phyloP scores from a whole-genome alignment of 2,113 vertebrate species.

The Podiceps cristatus region DNA sequence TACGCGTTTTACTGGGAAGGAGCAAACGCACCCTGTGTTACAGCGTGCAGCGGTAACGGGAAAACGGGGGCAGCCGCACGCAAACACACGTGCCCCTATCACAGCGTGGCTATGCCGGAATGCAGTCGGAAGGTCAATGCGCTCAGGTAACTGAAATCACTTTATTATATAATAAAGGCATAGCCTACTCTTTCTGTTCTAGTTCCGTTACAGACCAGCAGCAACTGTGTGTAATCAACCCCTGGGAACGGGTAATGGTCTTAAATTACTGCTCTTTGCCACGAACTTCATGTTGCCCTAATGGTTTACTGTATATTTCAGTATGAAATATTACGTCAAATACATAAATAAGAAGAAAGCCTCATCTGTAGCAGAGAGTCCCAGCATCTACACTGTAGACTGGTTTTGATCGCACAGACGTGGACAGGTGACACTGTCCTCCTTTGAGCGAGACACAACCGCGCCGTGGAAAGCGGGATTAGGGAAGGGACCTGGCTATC shows the following conservation, averaged over 20 bases:
- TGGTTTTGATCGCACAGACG: accelerated
- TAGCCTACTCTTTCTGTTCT: background rate
- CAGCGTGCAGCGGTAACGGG: accelerated
- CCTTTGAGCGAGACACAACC: background rate
- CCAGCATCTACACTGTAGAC: accelerated
- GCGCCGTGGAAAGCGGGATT: background rate
- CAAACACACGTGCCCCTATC: accelerated
- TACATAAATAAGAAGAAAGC: background rate
- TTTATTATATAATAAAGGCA: background rate
- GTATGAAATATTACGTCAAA: background rate
- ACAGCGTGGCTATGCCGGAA: background rate
- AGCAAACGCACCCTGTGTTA: background rate
- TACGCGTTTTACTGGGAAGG: background rate
- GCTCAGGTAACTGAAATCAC: background rate
- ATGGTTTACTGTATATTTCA: background rate
- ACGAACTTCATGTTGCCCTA: background rate
- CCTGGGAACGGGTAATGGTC: accelerated
- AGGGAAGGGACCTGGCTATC: background rate
- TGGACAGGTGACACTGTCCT: background rate
- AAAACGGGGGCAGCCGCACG: background rate
- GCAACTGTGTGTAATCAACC: background rate
- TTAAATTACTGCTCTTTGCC: background rate
- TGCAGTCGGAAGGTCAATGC: background rate
- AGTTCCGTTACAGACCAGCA: background rate
- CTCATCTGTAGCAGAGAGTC: background rate